phyloP scores from a whole-genome alignment of 2,797 vertebrate genomes.

The Myoxocephalus aenaeus region DNA sequence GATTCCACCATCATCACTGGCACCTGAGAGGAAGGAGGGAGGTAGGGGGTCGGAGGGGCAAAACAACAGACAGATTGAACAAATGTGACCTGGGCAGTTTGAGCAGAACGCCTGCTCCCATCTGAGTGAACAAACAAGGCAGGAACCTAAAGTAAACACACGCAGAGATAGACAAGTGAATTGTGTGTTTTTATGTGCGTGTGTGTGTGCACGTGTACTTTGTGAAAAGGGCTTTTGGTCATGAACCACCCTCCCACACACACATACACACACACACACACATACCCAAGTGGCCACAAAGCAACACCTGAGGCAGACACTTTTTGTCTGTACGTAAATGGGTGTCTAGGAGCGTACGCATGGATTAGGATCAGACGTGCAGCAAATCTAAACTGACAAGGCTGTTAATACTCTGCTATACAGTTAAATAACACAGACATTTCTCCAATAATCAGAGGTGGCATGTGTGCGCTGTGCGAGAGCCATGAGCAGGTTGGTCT shows the following conservation, averaged over 20 bases:
- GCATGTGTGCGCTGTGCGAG: conserved; percentile 73
- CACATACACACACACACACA: conserved; percentile 56
- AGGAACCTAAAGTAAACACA: conserved; percentile 59
- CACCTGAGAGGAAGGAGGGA: conserved; percentile 73
- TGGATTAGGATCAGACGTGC: conserved; percentile 70
- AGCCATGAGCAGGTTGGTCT: conserved; percentile 75
- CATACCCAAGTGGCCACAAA: conserved; percentile 64
- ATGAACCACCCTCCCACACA: conserved; percentile 50
- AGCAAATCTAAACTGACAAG: conserved; percentile 79
- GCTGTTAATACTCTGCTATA: conserved; percentile 75
- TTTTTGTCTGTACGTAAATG: conserved; percentile 65
- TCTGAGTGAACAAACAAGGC: conserved; percentile 63
- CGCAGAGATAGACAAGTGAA: conserved; percentile 52
- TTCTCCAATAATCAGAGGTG: conserved; percentile 79
- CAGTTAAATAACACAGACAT: conserved; percentile 76
- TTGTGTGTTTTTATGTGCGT: conserved; percentile 40
- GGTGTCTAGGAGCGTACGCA: conserved; percentile 46
- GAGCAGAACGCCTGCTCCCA: conserved; percentile 52
- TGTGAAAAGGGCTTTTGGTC: conserved; percentile 58
- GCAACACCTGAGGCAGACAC: conserved; percentile 65
- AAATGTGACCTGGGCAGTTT: conserved; percentile 64
- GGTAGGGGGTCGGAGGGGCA: neutral
- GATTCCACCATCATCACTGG: conserved; percentile 99
- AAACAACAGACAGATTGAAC: conserved; percentile 51
- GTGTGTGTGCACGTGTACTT: conserved; percentile 29